A percentile compares a stretch with the other conserved stretches of the same genome.
Evolutionary conservation across 1,140 invertebrate genomes (phyloP).

Genomic region (Archegozetes longisetosus): DNA sequence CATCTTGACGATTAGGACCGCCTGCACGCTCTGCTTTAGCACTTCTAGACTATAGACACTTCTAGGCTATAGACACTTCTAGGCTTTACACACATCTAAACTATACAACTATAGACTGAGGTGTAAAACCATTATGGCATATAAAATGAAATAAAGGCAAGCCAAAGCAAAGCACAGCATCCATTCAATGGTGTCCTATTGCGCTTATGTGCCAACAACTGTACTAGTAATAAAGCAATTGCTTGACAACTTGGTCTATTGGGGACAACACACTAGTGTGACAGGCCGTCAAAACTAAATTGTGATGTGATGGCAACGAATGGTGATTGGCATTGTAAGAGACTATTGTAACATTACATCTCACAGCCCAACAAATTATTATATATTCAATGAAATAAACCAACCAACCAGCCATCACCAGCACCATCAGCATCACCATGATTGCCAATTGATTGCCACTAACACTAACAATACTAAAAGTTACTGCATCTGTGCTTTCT

Average conservation of each 20-base stretch:
- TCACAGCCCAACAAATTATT: not conserved
- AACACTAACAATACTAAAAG: not conserved
- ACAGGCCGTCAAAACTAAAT: not conserved
- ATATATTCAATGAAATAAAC: not conserved
- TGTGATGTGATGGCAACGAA: not conserved
- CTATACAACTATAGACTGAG: too few relatives aligned
- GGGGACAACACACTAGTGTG: not conserved
- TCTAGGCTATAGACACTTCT: too few relatives aligned
- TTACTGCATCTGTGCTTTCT: too few relatives aligned
- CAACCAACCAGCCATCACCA: not conserved
- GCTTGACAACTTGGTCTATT: not conserved
- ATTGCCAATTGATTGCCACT: constrained; percentile 4
- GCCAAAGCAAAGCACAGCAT: not conserved
- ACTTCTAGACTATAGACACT: too few relatives aligned
- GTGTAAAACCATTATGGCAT: not conserved
- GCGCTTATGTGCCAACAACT: not conserved
- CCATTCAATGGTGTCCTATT: not conserved
- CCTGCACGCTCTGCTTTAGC: not conserved
- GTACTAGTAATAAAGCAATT: not conserved
- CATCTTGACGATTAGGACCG: not conserved
- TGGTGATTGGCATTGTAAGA: not conserved
- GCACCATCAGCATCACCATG: not conserved
- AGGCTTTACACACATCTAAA: too few relatives aligned
- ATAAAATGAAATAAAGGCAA: not conserved
- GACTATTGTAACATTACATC: not conserved